Conservation (phyloP, 35 echinoderm and acorn worm genomes). For the Anneissia japonica region DNA sequence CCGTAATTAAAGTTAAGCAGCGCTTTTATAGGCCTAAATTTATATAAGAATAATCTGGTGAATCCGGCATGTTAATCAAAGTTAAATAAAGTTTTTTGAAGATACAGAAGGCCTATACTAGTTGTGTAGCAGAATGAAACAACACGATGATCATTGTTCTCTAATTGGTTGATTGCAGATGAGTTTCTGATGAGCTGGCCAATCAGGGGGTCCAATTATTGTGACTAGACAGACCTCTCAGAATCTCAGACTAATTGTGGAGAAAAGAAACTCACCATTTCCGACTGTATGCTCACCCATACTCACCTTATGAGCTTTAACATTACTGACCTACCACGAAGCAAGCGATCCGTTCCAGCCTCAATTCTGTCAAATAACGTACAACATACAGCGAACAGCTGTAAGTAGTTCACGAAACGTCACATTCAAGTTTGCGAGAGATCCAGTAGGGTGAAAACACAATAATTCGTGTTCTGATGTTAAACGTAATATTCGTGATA, state of each 20-base stretch:
- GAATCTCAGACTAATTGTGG: neutral
- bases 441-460: neutral
- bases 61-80: too few relatives aligned
- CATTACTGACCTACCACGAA: neutral
- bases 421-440: neutral
- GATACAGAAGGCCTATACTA: too few relatives aligned
- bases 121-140: too few relatives aligned
- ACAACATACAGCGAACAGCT: neutral
- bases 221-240: neutral
- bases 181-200: neutral
- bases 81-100: too few relatives aligned
- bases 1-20: too few relatives aligned
- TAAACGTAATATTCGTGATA: neutral
- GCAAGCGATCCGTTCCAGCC: neutral
- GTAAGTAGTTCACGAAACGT: neutral
- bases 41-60: too few relatives aligned
- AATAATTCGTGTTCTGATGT: neutral
- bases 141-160: neutral
- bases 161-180: neutral
- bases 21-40: too few relatives aligned
- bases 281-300: neutral
- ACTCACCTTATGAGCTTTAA: neutral
- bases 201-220: conserved; percentile 1
- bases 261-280: neutral
- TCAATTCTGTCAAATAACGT: neutral